These are phyloP conservation scores for Fregata magnificens DNA, from an alignment of 2,113 vertebrate species.

Conservation along the genomic window DNA sequence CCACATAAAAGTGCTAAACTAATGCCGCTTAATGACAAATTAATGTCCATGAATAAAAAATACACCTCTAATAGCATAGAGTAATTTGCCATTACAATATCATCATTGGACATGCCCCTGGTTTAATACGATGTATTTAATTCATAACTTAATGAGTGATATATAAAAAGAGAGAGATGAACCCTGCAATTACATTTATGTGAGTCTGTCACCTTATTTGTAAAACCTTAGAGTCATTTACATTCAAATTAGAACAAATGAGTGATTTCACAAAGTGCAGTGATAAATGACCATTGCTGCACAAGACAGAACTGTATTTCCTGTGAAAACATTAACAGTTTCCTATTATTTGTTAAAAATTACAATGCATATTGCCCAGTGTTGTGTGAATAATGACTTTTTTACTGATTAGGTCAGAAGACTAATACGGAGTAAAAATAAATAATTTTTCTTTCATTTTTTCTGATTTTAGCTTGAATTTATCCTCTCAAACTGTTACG, in stretches of 20 bases:
- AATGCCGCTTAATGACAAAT: conserved; percentile 90
- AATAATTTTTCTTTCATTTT: conserved; percentile 81
- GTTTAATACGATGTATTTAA: conserved; percentile 92
- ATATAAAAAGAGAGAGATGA: conserved; percentile 89
- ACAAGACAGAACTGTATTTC: conserved; percentile 80
- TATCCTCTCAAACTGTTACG: conserved; percentile 14
- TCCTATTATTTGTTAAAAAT: conserved; percentile 86
- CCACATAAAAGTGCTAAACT: conserved; percentile 87
- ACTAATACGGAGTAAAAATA: conserved; percentile 82
- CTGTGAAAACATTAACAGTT: conserved; percentile 81
- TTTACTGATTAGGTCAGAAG: conserved; percentile 84
- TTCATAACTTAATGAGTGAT: conserved; percentile 92
- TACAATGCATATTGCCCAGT: conserved; percentile 83
- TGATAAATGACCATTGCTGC: conserved; percentile 84
- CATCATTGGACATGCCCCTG: conserved; percentile 90
- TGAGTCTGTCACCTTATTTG: conserved; percentile 91
- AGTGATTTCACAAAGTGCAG: conserved; percentile 86
- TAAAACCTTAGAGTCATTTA: conserved; percentile 91
- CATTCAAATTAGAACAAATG: conserved; percentile 91
- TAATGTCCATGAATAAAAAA: conserved; percentile 91
- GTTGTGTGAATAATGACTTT: conserved; percentile 87
- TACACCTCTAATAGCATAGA: conserved; percentile 88
- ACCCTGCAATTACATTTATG: conserved; percentile 90
- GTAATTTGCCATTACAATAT: conserved; percentile 92
- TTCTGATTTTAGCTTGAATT: conserved; percentile 61